Evolutionary conservation across 2,888 invertebrate species (phyloP), one percentile per base, ranked within the genome.

Genomic region (Tachina lurida): DNA sequence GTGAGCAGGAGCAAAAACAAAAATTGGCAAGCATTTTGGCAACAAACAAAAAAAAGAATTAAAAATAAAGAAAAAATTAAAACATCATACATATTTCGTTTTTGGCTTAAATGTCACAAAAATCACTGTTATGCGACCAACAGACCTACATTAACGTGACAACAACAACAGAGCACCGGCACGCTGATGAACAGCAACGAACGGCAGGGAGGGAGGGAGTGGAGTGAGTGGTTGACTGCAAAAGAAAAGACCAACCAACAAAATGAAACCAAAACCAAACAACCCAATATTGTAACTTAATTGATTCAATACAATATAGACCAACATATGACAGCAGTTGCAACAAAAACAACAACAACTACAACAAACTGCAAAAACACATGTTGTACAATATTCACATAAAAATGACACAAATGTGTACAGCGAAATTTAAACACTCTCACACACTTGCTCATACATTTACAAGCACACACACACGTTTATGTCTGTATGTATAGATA

Each of bases 211-310:
- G 41, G 65, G n/a, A 19, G 22, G 13, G 12, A 39, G 58, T 2
- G 17, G 31, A 31, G 31, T 31, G 31, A 31, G 3, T 4, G 41
- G 43, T 31, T 31, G 31, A 31, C 31, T 31, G 31, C 7, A 47
- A 19, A 5, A 65, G 22, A 71, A 13, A 47, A 70, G 15, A 17
- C 65, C 67, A 41, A 65, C 67, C 67, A 68, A 74, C 49, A 73
- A 67, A 31, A 81, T 68, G 60, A 60, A 62, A 81, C 74, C 74
- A 81, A 81, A 81, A 83, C 76, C 75, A 65, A 68, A 77, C 71
- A 77, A 83, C 67, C 79, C 67, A 86, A 86, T 86, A 83, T 83
- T 80, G 71, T 76, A 76, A 79, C 82, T 83, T 86, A 86, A 86
- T 86, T 86, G 86, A 83, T 83, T 86, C 83, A 80, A 86, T 83